phyloP scores from a whole-genome alignment of 2,888 invertebrate species.

The Petrolisthes cinctipes region DNA sequence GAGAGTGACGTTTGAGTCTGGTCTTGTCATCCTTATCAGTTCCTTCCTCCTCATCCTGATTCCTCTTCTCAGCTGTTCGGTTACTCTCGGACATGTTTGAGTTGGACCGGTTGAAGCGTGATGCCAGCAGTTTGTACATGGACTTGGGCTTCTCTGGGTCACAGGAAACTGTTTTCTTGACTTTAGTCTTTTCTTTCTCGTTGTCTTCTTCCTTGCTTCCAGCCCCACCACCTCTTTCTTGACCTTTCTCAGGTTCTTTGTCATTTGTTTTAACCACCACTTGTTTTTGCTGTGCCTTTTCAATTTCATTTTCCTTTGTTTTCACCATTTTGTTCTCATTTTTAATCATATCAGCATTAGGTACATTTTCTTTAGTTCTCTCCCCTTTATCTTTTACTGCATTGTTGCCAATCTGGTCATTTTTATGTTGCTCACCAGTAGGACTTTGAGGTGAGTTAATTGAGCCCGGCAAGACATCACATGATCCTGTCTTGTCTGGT shows the following conservation, averaged over 20 bases:
- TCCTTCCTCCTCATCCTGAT: conserved; percentile 42
- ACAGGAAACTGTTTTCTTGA: conserved; percentile 50
- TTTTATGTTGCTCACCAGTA: not conserved
- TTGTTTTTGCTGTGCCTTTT: not conserved
- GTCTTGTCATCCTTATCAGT: conserved; percentile 59
- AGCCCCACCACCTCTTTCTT: not conserved
- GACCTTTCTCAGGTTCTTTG: not conserved
- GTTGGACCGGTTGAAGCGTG: conserved; percentile 58
- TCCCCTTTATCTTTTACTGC: not conserved
- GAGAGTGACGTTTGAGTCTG: conserved; percentile 60
- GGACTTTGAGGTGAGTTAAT: not conserved
- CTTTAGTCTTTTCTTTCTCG: conserved; percentile 35
- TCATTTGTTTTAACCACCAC: not conserved
- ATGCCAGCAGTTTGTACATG: conserved; percentile 63
- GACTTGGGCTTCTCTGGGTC: conserved; percentile 64
- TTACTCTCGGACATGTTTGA: conserved; percentile 57
- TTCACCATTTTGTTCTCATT: not conserved
- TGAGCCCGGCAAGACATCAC: not conserved
- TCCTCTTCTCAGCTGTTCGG: conserved; percentile 19
- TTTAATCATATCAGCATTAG: not conserved
- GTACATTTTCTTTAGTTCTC: not conserved
- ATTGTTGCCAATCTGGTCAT: not conserved
- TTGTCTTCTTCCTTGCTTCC: conserved; percentile 14
- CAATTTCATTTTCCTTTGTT: not conserved
- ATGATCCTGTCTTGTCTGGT: conserved; percentile 16